Evolutionary conservation across 2,113 vertebrate genomes (phyloP).

Genomic region (Cololabis saira): DNA sequence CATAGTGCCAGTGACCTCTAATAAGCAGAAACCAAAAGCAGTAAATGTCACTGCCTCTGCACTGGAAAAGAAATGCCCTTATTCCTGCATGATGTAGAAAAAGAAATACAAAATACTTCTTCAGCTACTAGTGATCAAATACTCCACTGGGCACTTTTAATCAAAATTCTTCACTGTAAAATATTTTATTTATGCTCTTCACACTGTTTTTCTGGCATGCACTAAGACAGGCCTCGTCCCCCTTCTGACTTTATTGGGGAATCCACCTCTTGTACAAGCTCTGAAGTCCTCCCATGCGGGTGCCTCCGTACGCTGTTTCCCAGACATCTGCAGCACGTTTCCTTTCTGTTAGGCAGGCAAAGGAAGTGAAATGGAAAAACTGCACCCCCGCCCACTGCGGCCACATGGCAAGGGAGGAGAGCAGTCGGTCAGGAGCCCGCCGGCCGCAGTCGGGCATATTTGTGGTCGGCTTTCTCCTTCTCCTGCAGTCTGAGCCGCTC

Average conservation of each 20-base stretch:
- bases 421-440: slow-evolving; percentile 79
- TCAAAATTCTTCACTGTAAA: not conserved
- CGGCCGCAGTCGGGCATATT: slow-evolving; percentile 81
- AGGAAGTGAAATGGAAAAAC: slow-evolving; percentile 80
- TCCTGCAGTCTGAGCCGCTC: slow-evolving; percentile 60
- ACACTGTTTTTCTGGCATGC: not conserved
- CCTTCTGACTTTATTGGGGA: slow-evolving; percentile 21
- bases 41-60: no score
- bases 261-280: slow-evolving; percentile 24
- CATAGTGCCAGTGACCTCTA: no score
- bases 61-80: not conserved
- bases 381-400: slow-evolving; percentile 63
- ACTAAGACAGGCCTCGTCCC: not conserved
- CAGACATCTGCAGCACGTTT: slow-evolving; percentile 80
- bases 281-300: slow-evolving; percentile 30
- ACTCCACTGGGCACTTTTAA: not conserved
- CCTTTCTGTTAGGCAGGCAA: slow-evolving; percentile 65
- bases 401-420: slow-evolving; percentile 74
- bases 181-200: not conserved
- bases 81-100: not conserved
- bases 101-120: not conserved
- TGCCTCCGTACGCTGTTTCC: slow-evolving; percentile 39
- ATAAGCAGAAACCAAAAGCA: no score
- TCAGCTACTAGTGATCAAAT: not conserved
- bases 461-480: slow-evolving; percentile 79